phyloP scores from a whole-genome alignment of 2,888 invertebrate genomes.

The Macrosoma leucophasiata region DNA sequence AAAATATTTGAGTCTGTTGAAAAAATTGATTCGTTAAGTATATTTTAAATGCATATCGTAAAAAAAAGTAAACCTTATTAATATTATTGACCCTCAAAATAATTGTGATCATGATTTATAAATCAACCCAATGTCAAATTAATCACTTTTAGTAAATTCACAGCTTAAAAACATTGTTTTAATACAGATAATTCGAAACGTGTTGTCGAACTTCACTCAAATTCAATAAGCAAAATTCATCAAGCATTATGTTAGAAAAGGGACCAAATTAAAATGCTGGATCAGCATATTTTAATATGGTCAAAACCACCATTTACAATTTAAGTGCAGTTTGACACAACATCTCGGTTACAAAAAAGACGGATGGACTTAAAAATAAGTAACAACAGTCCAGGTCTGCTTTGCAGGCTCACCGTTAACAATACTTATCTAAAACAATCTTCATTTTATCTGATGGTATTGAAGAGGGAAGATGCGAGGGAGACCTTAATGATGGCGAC shows the following conservation, averaged over 20 bases:
- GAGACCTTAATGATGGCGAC: constrained; percentile 71
- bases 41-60: too few relatives aligned
- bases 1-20: too few relatives aligned
- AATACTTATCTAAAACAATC: constrained; percentile 61
- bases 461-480: constrained; percentile 70
- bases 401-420: constrained; percentile 71
- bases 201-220: constrained; percentile 75
- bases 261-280: constrained; percentile 40
- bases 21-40: too few relatives aligned
- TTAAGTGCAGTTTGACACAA: constrained; percentile 75
- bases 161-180: constrained; percentile 28
- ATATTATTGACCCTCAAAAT: too few relatives aligned
- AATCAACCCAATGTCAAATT: too few relatives aligned
- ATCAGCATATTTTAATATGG: constrained; percentile 42
- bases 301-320: constrained; percentile 66
- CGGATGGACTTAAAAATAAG: constrained; percentile 70
- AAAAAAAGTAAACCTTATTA: too few relatives aligned
- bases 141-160: constrained; percentile 12
- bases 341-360: constrained; percentile 53
- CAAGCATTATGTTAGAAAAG: constrained; percentile 44
- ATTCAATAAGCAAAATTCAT: constrained; percentile 52
- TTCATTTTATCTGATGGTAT: constrained; percentile 71
- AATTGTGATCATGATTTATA: too few relatives aligned
- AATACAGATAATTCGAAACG: constrained; percentile 34
- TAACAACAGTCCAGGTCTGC: constrained; percentile 71